These are phyloP conservation scores for Rhinoraja longicauda DNA, from an alignment of 2,797 vertebrate species.

Conservation along the genomic window DNA sequence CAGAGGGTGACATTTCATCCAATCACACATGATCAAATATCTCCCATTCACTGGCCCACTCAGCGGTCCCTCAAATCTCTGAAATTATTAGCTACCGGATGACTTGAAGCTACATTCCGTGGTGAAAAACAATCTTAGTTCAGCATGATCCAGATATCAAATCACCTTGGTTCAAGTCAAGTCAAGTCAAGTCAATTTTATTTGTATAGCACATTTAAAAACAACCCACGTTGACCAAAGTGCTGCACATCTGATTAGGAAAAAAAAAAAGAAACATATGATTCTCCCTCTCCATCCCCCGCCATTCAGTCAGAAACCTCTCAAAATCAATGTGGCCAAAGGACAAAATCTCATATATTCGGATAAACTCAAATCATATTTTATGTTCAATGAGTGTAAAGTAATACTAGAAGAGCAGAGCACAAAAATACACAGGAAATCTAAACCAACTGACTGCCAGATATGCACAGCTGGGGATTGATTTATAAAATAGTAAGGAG, in stretches of 20 bases:
- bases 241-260: no score
- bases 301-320: neutral
- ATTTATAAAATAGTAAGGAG: neutral
- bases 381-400: neutral
- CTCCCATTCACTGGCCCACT: neutral
- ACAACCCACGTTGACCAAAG: no score
- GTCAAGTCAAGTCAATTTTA: no score
- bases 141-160: neutral
- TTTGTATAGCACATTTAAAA: no score
- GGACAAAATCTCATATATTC: neutral
- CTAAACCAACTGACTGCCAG: neutral
- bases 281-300: neutral
- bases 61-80: neutral
- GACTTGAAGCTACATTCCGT: neutral
- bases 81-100: neutral
- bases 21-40: neutral
- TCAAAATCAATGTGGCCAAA: neutral
- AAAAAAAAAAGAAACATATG: no score
- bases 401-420: neutral
- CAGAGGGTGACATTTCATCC: neutral
- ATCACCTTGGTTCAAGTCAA: no score
- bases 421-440: neutral
- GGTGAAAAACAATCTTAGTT: neutral
- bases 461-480: neutral
- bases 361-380: neutral